Evolutionary conservation across 2,113 vertebrate genomes (phyloP).

Genomic region (Xyrauchen texanus): DNA sequence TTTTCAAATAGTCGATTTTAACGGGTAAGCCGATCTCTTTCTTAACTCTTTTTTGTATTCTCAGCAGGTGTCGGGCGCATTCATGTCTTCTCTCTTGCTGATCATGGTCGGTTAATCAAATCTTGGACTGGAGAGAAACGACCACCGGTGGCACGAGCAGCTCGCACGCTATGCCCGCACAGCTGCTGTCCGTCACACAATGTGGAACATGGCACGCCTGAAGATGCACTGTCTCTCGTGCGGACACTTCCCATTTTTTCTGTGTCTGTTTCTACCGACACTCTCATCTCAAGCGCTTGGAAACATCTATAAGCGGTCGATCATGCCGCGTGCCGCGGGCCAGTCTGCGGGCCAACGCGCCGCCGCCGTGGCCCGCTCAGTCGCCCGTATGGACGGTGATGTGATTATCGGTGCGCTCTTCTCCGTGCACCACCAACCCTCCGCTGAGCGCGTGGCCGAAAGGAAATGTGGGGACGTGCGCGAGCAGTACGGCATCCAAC

Average conservation of each 20-base stretch:
- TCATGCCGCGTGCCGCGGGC: conserved; percentile 76
- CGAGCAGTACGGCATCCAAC: conserved; percentile 97
- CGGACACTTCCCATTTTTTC: conserved; percentile 71
- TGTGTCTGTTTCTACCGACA: conserved; percentile 41
- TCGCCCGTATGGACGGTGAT: conserved; percentile 96
- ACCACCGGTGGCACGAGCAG: conserved; percentile 48
- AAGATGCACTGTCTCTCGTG: conserved; percentile 80
- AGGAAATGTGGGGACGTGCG: conserved; percentile 96
- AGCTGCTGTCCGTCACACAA: conserved; percentile 61
- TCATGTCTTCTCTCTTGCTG: conserved; percentile 52
- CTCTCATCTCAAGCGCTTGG: conserved; percentile 54
- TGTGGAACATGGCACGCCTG: conserved; percentile 75
- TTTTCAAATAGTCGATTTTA: conserved; percentile 4
- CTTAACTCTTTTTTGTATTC: conserved; percentile 11
- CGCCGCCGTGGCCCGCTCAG: conserved; percentile 82
- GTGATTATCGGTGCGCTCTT: conserved; percentile 98
- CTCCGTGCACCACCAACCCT: conserved; percentile 97
- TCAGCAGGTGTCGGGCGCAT: conserved; percentile 63
- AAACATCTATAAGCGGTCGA: conserved; percentile 69
- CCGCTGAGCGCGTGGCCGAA: conserved; percentile 93
- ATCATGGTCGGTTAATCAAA: conserved; percentile 62
- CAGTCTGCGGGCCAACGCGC: conserved; percentile 78
- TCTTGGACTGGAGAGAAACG: conserved; percentile 56
- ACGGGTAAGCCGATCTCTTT: conserved; percentile 25
- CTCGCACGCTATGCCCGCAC: conserved; percentile 68